Evolutionary conservation across 2,888 invertebrate genomes (phyloP).

Genomic region (Ganaspis brasiliensis): DNA sequence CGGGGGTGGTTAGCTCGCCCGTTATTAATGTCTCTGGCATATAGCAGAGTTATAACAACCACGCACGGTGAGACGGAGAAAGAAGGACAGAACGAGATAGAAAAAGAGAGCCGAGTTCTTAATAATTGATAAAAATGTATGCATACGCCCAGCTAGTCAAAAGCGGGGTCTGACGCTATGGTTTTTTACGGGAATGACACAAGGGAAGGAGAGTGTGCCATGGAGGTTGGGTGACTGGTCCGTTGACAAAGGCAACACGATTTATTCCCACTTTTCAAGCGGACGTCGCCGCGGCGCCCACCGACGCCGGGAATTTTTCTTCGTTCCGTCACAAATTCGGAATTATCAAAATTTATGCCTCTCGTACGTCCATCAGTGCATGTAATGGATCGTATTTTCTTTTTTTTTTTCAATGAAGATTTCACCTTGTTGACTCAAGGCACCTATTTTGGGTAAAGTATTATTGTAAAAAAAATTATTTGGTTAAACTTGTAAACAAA

Average conservation of each 20-base stretch:
- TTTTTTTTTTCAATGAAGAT: conserved; percentile 58
- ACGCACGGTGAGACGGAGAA: conserved; percentile 54
- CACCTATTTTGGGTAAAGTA: conserved; percentile 23
- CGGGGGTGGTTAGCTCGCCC: conserved; percentile 70
- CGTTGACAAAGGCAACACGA: conserved; percentile 77
- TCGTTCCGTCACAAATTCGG: conserved; percentile 77
- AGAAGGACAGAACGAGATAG: conserved; percentile 56
- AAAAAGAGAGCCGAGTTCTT: conserved; percentile 74
- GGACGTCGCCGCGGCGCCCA: conserved; percentile 60
- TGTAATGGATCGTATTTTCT: conserved; percentile 57
- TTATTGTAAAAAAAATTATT: too few species aligned
- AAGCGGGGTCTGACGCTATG: conserved; percentile 58
- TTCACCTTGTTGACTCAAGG: conserved; percentile 54
- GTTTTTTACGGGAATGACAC: conserved; percentile 54
- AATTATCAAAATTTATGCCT: conserved; percentile 79
- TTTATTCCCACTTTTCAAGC: conserved; percentile 79
- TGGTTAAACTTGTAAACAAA: too few species aligned
- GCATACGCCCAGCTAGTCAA: conserved; percentile 71
- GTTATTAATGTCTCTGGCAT: conserved; percentile 78
- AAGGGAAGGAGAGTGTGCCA: conserved; percentile 51
- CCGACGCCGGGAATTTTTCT: conserved; percentile 75
- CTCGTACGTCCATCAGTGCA: conserved; percentile 59
- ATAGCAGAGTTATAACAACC: conserved; percentile 54
- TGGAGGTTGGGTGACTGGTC: conserved; percentile 54
- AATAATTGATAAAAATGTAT: conserved; percentile 81